Percentiles rank a stretch among this genome's conserved stretches.
Evolutionary conservation across 2,797 vertebrate genomes (phyloP).

Genomic region (Mionectes olivaceus): DNA sequence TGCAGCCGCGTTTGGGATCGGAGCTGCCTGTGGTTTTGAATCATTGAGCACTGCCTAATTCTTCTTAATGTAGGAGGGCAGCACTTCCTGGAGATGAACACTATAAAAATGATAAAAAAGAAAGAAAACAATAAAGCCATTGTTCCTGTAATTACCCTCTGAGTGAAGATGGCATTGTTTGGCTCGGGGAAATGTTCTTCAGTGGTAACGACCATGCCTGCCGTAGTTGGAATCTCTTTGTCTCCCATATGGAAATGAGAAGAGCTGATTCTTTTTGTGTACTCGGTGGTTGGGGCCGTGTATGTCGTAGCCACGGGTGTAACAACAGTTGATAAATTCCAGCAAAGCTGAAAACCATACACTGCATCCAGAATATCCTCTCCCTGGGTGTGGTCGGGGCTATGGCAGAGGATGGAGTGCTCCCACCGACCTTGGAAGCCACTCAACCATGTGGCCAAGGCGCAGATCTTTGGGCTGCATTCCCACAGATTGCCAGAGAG

Average conservation of each 20-base stretch:
- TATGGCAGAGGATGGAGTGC: slow-evolving; percentile 95
- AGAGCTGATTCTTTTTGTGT: slow-evolving; percentile 92
- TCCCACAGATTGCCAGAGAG: slow-evolving; percentile 98
- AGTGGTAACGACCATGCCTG: slow-evolving; percentile 89
- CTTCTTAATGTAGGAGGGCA: slow-evolving; percentile 96
- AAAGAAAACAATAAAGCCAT: slow-evolving; percentile 99
- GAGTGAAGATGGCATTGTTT: slow-evolving; percentile 97
- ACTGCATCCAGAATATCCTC: slow-evolving; percentile 98
- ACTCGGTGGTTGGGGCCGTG: slow-evolving; percentile 87
- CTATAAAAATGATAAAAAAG: slow-evolving; percentile 99
- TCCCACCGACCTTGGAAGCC: slow-evolving; percentile 98
- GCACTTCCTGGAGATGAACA: slow-evolving; percentile 98
- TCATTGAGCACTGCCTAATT: slow-evolving; percentile 97
- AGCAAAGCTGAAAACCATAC: slow-evolving; percentile 97
- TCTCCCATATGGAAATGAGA: slow-evolving; percentile 94
- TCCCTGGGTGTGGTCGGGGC: slow-evolving; percentile 95
- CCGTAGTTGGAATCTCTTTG: slow-evolving; percentile 94
- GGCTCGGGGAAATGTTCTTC: slow-evolving; percentile 87
- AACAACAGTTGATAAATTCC: slow-evolving; percentile 93
- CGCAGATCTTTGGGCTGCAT: slow-evolving; percentile 97
- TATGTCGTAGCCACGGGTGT: slow-evolving; percentile 85
- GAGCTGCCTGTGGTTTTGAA: slow-evolving; percentile 98
- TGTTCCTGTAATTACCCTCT: slow-evolving; percentile 97
- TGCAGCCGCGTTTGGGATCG: slow-evolving; percentile 97
- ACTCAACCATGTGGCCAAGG: slow-evolving; percentile 94